Base-by-base conservation (phyloP, 2,113 vertebrate species). In the Actenoides lindsayi region DNA sequence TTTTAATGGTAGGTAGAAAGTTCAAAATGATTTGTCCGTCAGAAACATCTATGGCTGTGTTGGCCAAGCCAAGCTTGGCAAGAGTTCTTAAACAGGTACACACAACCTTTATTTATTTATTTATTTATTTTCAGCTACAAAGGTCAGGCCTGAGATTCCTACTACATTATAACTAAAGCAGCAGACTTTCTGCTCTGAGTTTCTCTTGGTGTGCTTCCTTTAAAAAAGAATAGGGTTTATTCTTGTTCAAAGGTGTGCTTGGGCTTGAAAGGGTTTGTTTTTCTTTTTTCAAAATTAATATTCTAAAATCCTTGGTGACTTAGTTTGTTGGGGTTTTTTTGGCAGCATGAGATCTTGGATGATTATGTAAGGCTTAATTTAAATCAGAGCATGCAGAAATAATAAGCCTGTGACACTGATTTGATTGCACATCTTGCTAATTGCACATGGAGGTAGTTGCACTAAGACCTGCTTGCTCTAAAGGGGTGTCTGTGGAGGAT, bases 1-100 rank as follows among this genome's bases (percentile, higher is more conserved):
- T 96, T 94, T 91, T 90, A 88, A 67, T 89, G 96, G 51, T 35
- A 78, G 92, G 89, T 75, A 44, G 73, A 77, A 95, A 65, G 56
- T 44, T 96, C 44, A 83, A 39, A 96, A 90, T 76, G 68, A 53
- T 91, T 95, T 93, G 89, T 33, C 82, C 91, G 39, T 82, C 65
- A 51, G 60, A 90, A 91, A 60, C 44, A 13, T 57, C 10, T 51
- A 54, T 81, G 75, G 71, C 84, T 88, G 37, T 73, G 46, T 68
- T 93, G 94, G 81, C 67, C 48, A 87, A 92, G 74, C 44, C 74
- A 41, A 19, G 73, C 46, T 67, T 93, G 65, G 37, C 24, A 59
- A 50, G 56, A 89, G 42, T 39, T 86, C 39, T 57, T 91, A 62
- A 94, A 46, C 28, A 71, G 44, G 35, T 85, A 9, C 14, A 1